Base-by-base conservation (phyloP, 1,140 invertebrate species). In the Chironomus tepperi region DNA sequence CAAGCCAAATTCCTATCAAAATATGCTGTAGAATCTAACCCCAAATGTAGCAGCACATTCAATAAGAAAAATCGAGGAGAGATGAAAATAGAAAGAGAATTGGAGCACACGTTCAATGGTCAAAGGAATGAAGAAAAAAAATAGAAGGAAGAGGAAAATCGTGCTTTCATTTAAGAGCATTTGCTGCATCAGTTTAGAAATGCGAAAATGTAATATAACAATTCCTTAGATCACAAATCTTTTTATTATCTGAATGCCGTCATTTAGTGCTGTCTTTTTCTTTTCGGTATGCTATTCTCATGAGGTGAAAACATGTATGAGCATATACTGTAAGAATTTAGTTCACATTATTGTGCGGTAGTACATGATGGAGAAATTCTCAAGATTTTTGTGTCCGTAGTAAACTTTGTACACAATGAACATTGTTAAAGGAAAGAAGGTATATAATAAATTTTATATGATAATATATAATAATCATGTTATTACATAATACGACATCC, bases 161-260 rank as follows among this genome's bases (percentile, higher is more conserved):
- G 65, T 70, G 65, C 65, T 70, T 21, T 70, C 65, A 70, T 70
- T 70, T 70, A 70, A 70, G 12, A 70, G 65, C 65, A 57, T 57
- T 57, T 57, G 47, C 47, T 57, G 47, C 47, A 70, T 70, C 65
- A 70, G 6, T 8, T 10, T 18, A 18, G 19, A 70, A 70, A 67
- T 34, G 64, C 7, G n/a, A 19, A 67, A 16, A 15, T 15, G 64
- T 18, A 18, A 67, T 18, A 67, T 18, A 67, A 70, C 16, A 70
- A 19, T 19, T 70, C 65, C 10, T 70, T 9, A 18, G 65, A 70
- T 70, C 65, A 19, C 65, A 70, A 70, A 70, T 70, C 65, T 70
- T 18, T 70, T 70, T 70, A 70, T 70, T 70, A 1, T 70, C 18
- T 70, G 19, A 70, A 1, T 34, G 5, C 24, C 24, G 24, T 34